Evolutionary conservation across 2,888 invertebrate genomes (phyloP), one percentile per base, ranked within the genome.

Genomic region (Mythimna vitellina): DNA sequence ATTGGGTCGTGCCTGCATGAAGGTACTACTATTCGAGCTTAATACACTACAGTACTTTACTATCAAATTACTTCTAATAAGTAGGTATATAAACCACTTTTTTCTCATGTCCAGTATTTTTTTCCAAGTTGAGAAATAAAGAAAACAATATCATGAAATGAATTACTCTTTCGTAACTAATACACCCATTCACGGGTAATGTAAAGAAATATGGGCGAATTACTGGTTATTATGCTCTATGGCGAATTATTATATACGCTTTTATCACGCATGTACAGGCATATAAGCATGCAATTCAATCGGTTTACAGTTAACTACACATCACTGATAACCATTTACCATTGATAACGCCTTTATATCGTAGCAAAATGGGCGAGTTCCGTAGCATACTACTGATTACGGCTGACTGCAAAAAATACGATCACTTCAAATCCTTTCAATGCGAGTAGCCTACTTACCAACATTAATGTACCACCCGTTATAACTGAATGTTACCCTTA

Each of bases 401-500:
- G 20, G 10, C n/a, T n/a, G 10, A 57, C 32, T 32, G n/a, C 46
- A 67, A 22, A 62, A 66, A 17, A 32, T 3, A 6, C 53, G 49
- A 70, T 57, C 46, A 72, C 38, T 70, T 72, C 51, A 56, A 49
- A 63, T 38, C 60, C 58, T 65, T 73, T 61, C 32, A 61, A 54
- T 38, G 32, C 54, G 78, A 73, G 25, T 70, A 56, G 9, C 29
- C 61, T 71, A 77, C 74, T 83, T 77, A 77, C 64, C 61, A 20
- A 29, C 53, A 29, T 53, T 73, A 81, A 76, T 76, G 72, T 73
- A 73, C 74, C 38, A 49, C 53, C 63, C 76, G 58, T 73, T 80
- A 83, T 80, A 80, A 85, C 84, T 82, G 65, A 79, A 79, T 82
- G 73, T 78, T 76, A 64, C 73, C 76, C 64, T 62, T 84, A 84